Conservation (phyloP, 1,140 invertebrate species). For the Zaprionus vittiger region DNA sequence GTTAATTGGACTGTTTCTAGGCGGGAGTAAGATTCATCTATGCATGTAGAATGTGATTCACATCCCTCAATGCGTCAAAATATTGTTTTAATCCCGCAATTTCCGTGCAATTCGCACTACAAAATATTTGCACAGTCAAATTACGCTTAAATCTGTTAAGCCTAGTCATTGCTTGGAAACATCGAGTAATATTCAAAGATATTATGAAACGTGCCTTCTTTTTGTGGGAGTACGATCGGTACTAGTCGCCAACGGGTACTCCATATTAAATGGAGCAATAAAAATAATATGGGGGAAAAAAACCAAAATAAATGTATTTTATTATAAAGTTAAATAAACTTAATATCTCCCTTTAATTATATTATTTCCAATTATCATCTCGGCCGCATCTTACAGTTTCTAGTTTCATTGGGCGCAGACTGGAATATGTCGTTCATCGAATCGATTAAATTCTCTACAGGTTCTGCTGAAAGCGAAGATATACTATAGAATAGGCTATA, state of each 20-base stretch:
- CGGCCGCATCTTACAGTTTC: constrained; percentile 14
- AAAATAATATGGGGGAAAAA: not conserved
- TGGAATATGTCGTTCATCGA: constrained; percentile 10
- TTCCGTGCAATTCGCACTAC: constrained; percentile 41
- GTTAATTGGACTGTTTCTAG: constrained; percentile 26
- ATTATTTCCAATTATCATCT: constrained; percentile 24
- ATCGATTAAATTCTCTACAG: constrained; percentile 4
- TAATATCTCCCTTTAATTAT: constrained; percentile 10
- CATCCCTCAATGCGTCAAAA: constrained; percentile 4
- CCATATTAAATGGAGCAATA: not conserved
- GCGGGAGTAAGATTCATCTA: not conserved
- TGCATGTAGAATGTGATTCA: constrained; percentile 48
- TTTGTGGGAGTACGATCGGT: not conserved
- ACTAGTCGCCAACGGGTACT: constrained; percentile 9
- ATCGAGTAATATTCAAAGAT: not conserved
- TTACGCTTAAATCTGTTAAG: constrained; percentile 36
- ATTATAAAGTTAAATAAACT: constrained; percentile 9
- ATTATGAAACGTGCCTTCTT: not conserved
- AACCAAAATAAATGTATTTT: not conserved
- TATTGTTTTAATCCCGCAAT: not conserved
- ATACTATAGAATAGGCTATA: not conserved
- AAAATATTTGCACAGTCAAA: constrained; percentile 50
- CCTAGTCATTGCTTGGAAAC: not conserved
- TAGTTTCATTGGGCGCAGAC: constrained; percentile 14
- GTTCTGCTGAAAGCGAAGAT: not conserved